A percentile compares a stretch with the other conserved stretches of the same genome.
phyloP scores from a whole-genome alignment of 2,888 invertebrate genomes.

The Drosophila vallismaia region DNA sequence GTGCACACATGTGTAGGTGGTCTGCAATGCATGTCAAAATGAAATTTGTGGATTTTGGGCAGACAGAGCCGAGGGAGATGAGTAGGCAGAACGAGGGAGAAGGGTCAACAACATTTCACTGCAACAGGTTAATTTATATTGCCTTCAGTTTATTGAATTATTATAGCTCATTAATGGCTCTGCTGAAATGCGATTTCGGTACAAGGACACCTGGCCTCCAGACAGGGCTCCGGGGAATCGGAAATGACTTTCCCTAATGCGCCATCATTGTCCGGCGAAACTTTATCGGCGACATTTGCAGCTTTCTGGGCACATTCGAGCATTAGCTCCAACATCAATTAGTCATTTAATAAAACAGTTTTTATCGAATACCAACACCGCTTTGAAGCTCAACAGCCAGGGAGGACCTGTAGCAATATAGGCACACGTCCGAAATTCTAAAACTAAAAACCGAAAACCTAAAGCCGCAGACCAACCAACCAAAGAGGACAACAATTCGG shows the following conservation, averaged over 20 bases:
- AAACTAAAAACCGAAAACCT: conserved; percentile 3
- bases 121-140: conserved; percentile 73
- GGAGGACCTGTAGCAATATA: neutral
- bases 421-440: conserved; percentile 1
- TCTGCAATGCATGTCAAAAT: conserved; percentile 51
- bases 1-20: conserved; percentile 29
- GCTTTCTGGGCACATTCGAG: conserved; percentile 51
- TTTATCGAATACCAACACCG: conserved; percentile 22
- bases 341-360: conserved; percentile 49
- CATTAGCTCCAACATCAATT: conserved; percentile 53
- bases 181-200: conserved; percentile 53
- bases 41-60: conserved; percentile 46
- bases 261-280: conserved; percentile 24
- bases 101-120: conserved; percentile 20
- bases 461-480: conserved; percentile 37
- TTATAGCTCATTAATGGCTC: conserved; percentile 67
- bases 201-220: conserved; percentile 4
- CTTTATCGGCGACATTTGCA: conserved; percentile 47
- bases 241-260: conserved; percentile 20
- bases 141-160: conserved; percentile 71
- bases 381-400: neutral
- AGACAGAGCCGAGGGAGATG: neutral
- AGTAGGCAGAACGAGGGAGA: neutral
- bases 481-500: conserved; percentile 44
- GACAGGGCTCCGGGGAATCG: conserved; percentile 15